A percentile compares a stretch with the other conserved stretches of the same genome.
Conservation (phyloP, 2,113 vertebrate species). For the Motacilla tschutschensis region DNA sequence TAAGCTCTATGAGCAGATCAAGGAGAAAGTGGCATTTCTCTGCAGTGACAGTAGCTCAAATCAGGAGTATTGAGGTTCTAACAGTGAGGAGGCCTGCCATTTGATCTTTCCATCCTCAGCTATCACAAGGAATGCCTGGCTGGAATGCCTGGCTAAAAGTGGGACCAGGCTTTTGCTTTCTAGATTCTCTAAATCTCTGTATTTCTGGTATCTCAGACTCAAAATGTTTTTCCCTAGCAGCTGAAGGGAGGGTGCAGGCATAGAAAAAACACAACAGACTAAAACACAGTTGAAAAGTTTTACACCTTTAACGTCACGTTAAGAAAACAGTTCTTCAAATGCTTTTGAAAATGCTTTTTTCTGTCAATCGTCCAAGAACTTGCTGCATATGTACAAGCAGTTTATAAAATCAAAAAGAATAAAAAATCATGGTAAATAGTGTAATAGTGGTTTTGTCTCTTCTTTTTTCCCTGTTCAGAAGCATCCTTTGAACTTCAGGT, state of each 20-base stretch:
- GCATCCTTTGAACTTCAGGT: background rate
- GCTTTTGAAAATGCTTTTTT: background rate
- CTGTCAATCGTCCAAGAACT: background rate
- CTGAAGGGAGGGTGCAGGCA: background rate
- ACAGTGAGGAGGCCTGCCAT: background rate
- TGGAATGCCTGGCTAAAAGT: background rate
- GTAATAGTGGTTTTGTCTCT: background rate
- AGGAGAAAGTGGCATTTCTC: background rate
- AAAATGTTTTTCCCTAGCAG: background rate
- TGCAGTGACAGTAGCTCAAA: background rate
- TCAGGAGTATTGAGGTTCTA: background rate
- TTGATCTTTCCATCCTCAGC: background rate
- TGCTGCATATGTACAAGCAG: background rate
- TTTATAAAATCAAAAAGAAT: constrained; percentile 9
- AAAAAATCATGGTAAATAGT: background rate
- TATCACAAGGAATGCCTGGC: background rate
- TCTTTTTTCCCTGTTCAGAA: background rate
- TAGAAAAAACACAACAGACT: background rate
- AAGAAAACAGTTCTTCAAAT: background rate
- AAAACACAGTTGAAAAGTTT: background rate
- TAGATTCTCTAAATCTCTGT: background rate
- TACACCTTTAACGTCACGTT: background rate
- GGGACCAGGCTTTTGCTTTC: constrained; percentile 22
- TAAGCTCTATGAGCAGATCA: background rate
- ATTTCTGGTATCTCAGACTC: background rate